A percentile compares a stretch with the other conserved stretches of the same genome.
These are phyloP conservation scores for Medauroidea extradentata DNA, from an alignment of 1,140 invertebrate species.

Conservation along the genomic window DNA sequence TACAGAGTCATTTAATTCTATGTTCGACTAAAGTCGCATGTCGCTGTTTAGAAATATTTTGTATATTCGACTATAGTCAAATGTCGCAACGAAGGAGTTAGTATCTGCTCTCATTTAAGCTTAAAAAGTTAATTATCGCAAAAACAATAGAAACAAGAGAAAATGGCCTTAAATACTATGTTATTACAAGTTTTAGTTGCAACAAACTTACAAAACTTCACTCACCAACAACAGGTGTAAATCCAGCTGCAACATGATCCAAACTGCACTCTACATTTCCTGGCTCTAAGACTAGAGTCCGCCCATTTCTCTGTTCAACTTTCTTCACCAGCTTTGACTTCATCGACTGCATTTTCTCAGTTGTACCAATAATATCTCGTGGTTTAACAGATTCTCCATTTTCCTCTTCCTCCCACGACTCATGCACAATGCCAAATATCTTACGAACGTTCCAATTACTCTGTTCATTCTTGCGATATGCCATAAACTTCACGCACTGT, in stretches of 20 bases:
- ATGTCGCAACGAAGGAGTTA: too few relatives aligned
- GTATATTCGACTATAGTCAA: too few relatives aligned
- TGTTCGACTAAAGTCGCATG: too few relatives aligned
- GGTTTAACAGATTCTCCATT: slow-evolving; percentile 34
- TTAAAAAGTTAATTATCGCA: too few relatives aligned
- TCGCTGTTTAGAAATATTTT: too few relatives aligned
- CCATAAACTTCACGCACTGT: background rate
- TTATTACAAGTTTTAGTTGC: too few relatives aligned
- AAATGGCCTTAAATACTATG: too few relatives aligned
- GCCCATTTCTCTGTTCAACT: slow-evolving; percentile 46
- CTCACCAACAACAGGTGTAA: slow-evolving; percentile 38
- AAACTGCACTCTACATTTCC: slow-evolving; percentile 49
- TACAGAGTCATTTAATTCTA: too few relatives aligned
- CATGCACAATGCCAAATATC: slow-evolving; percentile 21
- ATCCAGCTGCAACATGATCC: slow-evolving; percentile 48
- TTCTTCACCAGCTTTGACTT: slow-evolving; percentile 48
- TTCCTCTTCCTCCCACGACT: slow-evolving; percentile 22
- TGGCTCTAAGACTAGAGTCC: slow-evolving; percentile 49
- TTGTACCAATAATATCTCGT: slow-evolving; percentile 33
- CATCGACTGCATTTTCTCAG: slow-evolving; percentile 34
- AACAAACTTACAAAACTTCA: too few relatives aligned
- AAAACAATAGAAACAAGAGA: too few relatives aligned
- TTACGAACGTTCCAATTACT: slow-evolving; percentile 5
- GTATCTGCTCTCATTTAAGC: too few relatives aligned
- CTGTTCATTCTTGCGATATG: slow-evolving; percentile 3